phyloP scores from a whole-genome alignment of 30 jellyfish, hydroid and myxozoan genomes.

The Catostylus mosaicus region DNA sequence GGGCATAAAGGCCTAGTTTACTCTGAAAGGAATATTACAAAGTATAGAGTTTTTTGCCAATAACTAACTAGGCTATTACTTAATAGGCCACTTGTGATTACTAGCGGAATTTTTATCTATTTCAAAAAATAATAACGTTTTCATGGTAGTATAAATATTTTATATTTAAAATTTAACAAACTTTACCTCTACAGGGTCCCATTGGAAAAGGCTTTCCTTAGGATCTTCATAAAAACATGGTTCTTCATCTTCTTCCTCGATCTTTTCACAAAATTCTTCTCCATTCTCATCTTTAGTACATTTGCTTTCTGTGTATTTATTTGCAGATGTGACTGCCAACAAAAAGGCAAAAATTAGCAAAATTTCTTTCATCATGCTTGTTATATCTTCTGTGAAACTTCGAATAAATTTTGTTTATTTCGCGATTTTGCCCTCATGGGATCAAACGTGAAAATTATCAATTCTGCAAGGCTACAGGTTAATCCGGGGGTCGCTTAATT shows the following conservation, averaged over 20 bases:
- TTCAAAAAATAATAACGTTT: too few species aligned
- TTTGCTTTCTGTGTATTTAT: constrained; percentile 64
- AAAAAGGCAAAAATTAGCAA: neutral
- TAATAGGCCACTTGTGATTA: too few species aligned
- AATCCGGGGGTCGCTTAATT: neutral
- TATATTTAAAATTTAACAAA: neutral
- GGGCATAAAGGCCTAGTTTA: too few species aligned
- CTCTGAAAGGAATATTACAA: too few species aligned
- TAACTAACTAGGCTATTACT: too few species aligned
- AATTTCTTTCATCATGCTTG: constrained; percentile 16
- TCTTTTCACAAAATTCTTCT: constrained; percentile 73
- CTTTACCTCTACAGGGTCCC: constrained; percentile 94
- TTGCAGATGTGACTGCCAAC: constrained; percentile 33
- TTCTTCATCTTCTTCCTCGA: constrained; percentile 75
- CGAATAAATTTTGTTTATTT: neutral
- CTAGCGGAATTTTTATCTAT: too few species aligned
- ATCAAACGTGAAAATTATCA: neutral
- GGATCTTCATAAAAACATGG: constrained; percentile 82
- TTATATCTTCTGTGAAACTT: neutral
- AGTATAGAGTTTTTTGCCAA: too few species aligned
- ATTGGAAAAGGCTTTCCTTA: constrained; percentile 73
- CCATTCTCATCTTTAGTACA: constrained; percentile 87
- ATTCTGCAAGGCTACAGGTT: neutral
- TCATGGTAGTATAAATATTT: too few species aligned
- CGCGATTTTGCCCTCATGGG: neutral